Base-by-base conservation (phyloP, 2,888 invertebrate species). In the Chydorus sphaericus region DNA sequence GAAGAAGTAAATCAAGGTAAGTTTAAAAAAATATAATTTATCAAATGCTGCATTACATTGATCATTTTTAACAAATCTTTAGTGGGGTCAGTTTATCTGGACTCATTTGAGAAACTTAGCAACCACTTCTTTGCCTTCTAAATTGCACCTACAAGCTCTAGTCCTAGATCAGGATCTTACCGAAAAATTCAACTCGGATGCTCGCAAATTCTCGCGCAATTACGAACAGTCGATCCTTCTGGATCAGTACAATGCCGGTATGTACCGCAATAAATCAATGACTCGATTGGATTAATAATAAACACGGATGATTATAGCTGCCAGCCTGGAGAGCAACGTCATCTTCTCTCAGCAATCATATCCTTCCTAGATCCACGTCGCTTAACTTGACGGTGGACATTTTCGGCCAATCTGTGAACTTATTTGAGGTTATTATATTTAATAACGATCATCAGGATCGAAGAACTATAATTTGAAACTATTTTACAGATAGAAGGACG, bases 121-220 rank as follows among this genome's bases (percentile, higher is more conserved):
- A 59, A 85, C 86, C 63, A 89, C 91, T 0, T 83, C 89, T 0
- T 79, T 87, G 3, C 91, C 91, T 0, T 83, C 83, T 39, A 81
- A 86, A 59, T 81, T 88, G 37, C 85, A 86, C 67, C 81, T 91
- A 48, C 89, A 90, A 66, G 84, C 85, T 54, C 74, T 96, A 18
- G 72, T 96, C 2, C 81, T 86, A 0, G 88, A 91, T 61, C 81
- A 83, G 60, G 77, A 81, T 59, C 71, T 94, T 0, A 77, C 80
- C 23, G 78, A 83, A 18, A 88, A 89, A 66, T 93, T 90, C 67
- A 84, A 82, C 62, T 78, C 83, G 31, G 92, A 93, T 67, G 77
- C 86, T 55, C 76, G 91, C 56, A 93, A 92, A 73, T 94, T 85
- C 71, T 94, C 94, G 0, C 77, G 86, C 31, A 92, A 91, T 68